Evolutionary conservation across 2,113 vertebrate species (phyloP).

Genomic region (Semnornis frantzii): DNA sequence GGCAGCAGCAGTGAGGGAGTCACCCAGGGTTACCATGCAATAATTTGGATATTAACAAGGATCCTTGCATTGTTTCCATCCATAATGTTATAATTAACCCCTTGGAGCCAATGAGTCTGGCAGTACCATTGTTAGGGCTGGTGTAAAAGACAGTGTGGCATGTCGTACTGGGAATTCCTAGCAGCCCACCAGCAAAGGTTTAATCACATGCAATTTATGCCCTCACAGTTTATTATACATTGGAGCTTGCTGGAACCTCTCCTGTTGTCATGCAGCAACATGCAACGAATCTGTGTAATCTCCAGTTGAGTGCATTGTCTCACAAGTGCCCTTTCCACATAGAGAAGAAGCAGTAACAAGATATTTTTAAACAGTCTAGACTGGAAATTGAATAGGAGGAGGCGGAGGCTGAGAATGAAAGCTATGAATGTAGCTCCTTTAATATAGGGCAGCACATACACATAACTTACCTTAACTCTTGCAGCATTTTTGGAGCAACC

Average conservation of each 20-base stretch:
- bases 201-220: conserved; percentile 58
- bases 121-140: conserved; percentile 22
- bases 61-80: conserved; percentile 41
- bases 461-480: neutral
- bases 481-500: neutral
- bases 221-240: conserved; percentile 35
- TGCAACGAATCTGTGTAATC: conserved; percentile 37
- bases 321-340: conserved; percentile 39
- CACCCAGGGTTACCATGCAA: neutral
- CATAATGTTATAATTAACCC: conserved; percentile 60
- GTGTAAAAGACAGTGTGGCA: conserved; percentile 11
- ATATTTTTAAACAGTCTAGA: conserved; percentile 54
- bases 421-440: conserved; percentile 5
- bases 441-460: neutral
- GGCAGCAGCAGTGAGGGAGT: conserved; percentile 29
- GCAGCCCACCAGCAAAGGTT: conserved; percentile 61
- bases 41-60: conserved; percentile 40
- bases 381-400: conserved; percentile 51
- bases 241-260: conserved; percentile 43
- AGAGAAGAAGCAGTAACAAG: neutral
- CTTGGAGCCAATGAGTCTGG: conserved; percentile 59
- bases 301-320: conserved; percentile 40
- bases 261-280: conserved; percentile 49
- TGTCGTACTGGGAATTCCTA: conserved; percentile 45
- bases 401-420: conserved; percentile 9